Conservation (phyloP, 2,888 invertebrate species). For the Pasiphila rectangulata region DNA sequence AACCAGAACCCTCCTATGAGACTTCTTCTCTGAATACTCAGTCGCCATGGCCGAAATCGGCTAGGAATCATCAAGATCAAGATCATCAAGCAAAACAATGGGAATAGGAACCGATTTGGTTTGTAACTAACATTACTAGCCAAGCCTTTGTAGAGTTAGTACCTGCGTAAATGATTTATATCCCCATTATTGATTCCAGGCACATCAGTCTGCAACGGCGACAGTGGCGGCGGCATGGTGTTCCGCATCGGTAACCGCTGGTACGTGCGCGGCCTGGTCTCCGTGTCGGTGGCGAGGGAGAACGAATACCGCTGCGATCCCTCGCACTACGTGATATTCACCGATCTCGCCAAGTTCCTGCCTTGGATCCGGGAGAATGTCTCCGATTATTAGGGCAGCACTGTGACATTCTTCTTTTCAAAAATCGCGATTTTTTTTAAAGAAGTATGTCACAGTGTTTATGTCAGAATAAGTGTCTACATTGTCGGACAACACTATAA, state of each 20-base stretch:
- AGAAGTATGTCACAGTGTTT: too few species aligned
- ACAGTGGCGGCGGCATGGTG: conserved; percentile 78
- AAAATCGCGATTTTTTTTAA: too few species aligned
- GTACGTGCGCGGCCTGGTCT: conserved; percentile 78
- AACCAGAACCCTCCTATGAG: too few species aligned
- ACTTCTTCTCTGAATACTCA: too few species aligned
- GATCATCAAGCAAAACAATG: too few species aligned
- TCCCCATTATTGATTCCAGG: conserved; percentile 52
- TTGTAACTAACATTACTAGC: too few species aligned
- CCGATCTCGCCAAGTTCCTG: conserved; percentile 80
- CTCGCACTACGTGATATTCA: conserved; percentile 82
- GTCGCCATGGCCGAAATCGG: too few species aligned
- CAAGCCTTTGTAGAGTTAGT: too few species aligned
- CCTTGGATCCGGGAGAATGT: conserved; percentile 72
- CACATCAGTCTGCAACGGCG: conserved; percentile 81
- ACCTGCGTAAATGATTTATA: too few species aligned
- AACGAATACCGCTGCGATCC: conserved; percentile 81
- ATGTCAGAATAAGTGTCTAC: too few species aligned
- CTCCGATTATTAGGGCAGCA: conserved; percentile 37
- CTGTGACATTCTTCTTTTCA: background rate
- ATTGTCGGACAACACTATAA: too few species aligned
- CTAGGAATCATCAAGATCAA: too few species aligned
- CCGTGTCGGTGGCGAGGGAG: conserved; percentile 80
- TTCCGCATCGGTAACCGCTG: conserved; percentile 61
- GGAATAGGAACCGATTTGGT: background rate